Evolutionary conservation across 2,113 vertebrate species (phyloP), one percentile per base, ranked within the genome.

Genomic region (Rallus limicola): DNA sequence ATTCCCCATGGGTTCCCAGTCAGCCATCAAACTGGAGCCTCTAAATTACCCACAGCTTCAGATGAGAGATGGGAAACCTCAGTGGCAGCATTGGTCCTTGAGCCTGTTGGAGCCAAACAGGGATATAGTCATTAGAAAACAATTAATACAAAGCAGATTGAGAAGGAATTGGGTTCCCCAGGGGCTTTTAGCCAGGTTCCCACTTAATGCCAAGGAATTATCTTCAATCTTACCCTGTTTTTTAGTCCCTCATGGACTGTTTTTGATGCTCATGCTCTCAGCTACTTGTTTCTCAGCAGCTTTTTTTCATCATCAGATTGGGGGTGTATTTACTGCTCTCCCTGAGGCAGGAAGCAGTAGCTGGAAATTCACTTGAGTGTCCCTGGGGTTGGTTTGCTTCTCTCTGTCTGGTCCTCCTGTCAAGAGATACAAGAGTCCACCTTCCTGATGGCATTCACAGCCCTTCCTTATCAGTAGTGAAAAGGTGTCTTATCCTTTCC

Each of bases 81-180:
- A 65, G 56, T 85, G 69, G 26, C 67, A 75, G 55, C 52, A 83
- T 64, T 29, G 72, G 68, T 81, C 26, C 28, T 44, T 85, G 71
- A 96, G 58, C 42, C 71, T 83, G 36, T 46, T 89, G 63, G 56
- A 80, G 78, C 91, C 75, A 95, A 82, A 86, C 16, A 81, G 52
- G 90, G 88, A 70, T 52, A 76, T 4, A 86, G 53, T 96, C 46
- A 84, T 95, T 97, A 92, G 81, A 75, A 97, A 96, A 92, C 86
- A 93, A 91, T 95, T 96, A 96, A 81, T 85, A 46, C 67, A 89
- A 91, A 96, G 86, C 68, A 90, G 68, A 96, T 96, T 95, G 93
- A 91, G 85, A 88, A 91, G 77, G 55, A 89, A 95, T 70, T 86
- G 40, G 48, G 38, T 82, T 97, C 80, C 60, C 83, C 11, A 21